Percentiles rank a stretch among this genome's conserved stretches.
Conservation (phyloP, 1,140 invertebrate species). For the Hyles euphorbiae region DNA sequence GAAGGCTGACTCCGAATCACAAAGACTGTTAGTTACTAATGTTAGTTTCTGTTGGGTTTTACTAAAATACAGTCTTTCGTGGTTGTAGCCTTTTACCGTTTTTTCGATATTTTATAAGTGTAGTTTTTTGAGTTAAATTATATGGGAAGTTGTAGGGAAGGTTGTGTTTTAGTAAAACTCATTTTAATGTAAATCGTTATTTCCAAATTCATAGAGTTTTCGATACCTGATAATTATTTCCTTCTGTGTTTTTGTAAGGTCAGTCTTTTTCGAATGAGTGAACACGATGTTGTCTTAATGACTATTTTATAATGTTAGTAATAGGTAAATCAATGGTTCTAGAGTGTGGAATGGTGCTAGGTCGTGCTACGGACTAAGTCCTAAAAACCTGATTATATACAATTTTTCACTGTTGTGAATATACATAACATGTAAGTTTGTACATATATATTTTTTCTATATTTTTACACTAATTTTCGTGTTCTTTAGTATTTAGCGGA, state of each 20-base stretch:
- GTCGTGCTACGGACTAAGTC: constrained; percentile 61
- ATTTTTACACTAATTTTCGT: constrained; percentile 17
- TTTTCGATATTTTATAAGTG: too few species aligned
- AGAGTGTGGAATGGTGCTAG: constrained; percentile 59
- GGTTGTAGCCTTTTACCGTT: too few species aligned
- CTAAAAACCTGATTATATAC: constrained; percentile 44
- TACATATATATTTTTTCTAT: constrained; percentile 18
- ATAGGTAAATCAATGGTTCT: constrained; percentile 29
- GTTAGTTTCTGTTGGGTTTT: too few species aligned
- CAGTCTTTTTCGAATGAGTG: constrained; percentile 1
- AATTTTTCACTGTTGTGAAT: constrained; percentile 55
- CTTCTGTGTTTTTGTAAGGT: constrained; percentile 1
- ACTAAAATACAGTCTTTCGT: too few species aligned
- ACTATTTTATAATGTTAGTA: constrained; percentile 18
- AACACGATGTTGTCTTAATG: not conserved
- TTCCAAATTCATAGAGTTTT: constrained; percentile 16
- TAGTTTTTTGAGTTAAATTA: too few species aligned
- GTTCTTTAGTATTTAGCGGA: constrained; percentile 36
- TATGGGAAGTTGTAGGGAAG: too few species aligned
- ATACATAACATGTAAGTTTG: constrained; percentile 59
- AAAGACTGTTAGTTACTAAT: constrained; percentile 3
- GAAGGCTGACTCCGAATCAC: constrained; percentile 34
- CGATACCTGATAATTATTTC: constrained; percentile 17
- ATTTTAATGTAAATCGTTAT: not conserved
- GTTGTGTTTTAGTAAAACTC: too few species aligned